Conservation (phyloP, 2,888 invertebrate genomes). For the Zelleria hepariella region DNA sequence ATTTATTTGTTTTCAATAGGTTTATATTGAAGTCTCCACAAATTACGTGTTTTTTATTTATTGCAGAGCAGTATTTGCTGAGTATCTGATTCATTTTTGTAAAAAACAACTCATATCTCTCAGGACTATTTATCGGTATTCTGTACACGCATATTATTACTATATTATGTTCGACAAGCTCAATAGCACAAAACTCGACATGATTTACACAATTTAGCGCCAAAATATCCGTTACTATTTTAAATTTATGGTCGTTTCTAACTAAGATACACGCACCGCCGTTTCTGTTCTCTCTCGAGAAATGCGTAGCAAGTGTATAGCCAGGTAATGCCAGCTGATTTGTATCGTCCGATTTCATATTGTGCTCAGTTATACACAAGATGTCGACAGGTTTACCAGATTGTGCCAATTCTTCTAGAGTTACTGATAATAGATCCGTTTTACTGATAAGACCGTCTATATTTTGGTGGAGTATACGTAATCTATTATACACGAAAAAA, state of each 20-base stretch:
- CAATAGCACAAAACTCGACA: neutral
- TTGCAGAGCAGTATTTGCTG: neutral
- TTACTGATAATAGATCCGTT: neutral
- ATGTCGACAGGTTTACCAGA: neutral
- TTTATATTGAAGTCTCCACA: neutral
- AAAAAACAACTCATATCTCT: neutral
- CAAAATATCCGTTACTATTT: neutral
- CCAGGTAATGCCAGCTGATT: neutral
- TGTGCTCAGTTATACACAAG: neutral
- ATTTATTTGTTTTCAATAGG: neutral
- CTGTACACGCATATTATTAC: constrained; percentile 17
- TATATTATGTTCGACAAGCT: neutral
- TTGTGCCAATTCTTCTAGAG: neutral
- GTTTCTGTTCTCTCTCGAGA: neutral
- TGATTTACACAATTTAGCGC: neutral
- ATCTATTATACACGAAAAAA: neutral
- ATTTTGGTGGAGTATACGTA: neutral
- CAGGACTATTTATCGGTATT: neutral
- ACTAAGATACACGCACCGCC: neutral
- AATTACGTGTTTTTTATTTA: neutral
- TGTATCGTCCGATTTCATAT: neutral
- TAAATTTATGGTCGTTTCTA: neutral
- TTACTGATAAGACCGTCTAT: neutral
- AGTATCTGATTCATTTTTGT: neutral
- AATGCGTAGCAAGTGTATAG: neutral